Conservation (phyloP, 2,113 vertebrate species). For the Petrocephalus microphthalmus region DNA sequence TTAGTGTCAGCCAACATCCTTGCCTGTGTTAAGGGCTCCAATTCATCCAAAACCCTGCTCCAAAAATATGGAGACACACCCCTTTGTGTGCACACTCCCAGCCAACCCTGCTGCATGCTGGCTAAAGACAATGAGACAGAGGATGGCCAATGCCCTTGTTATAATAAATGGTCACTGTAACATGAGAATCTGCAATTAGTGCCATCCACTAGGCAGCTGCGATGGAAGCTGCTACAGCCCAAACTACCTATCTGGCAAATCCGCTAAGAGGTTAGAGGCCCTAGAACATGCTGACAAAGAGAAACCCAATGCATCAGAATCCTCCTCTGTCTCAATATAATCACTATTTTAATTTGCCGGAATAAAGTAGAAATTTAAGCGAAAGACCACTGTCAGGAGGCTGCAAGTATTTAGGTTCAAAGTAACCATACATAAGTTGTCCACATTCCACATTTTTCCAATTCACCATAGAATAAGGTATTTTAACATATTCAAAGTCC, state of each 20-base stretch:
- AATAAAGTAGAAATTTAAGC: neutral
- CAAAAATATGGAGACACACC: neutral
- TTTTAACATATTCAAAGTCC: neutral
- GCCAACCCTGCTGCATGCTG: slow-evolving; percentile 6
- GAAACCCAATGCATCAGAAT: neutral
- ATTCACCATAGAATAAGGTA: neutral
- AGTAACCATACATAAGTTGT: neutral
- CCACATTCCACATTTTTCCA: neutral
- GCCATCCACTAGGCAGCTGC: neutral
- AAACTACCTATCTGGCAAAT: neutral
- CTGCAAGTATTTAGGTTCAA: neutral
- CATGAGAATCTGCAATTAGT: slow-evolving; percentile 12
- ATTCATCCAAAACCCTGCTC: neutral
- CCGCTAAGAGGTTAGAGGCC: neutral
- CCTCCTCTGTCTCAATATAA: neutral
- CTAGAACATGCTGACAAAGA: neutral
- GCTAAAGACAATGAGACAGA: slow-evolving; percentile 1
- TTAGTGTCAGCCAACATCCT: neutral
- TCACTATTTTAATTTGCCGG: neutral
- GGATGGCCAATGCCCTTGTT: neutral
- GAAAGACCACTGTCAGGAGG: neutral
- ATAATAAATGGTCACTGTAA: slow-evolving; percentile 14
- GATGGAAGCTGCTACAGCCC: neutral
- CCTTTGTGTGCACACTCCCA: neutral
- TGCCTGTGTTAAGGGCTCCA: neutral